phyloP scores from a whole-genome alignment of 2,113 vertebrate species.

The Vulpes ferrilata region DNA sequence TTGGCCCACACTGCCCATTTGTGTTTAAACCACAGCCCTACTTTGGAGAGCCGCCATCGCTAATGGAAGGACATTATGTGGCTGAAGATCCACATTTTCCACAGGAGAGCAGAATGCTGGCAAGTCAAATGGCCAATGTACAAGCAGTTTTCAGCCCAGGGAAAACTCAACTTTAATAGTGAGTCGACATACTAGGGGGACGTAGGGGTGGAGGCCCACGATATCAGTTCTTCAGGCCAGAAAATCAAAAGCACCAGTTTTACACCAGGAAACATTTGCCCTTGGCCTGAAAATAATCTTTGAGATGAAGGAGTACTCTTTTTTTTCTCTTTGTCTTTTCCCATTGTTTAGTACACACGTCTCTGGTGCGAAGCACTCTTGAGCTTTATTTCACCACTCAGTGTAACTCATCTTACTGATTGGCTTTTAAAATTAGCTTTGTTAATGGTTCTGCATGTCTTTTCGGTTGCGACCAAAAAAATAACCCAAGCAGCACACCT shows the following conservation, averaged over 20 bases:
- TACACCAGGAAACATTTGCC: slow-evolving; percentile 48
- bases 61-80: slow-evolving; percentile 84
- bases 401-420: background rate
- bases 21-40: slow-evolving; percentile 78
- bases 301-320: background rate
- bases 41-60: slow-evolving; percentile 81
- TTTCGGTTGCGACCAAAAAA: slow-evolving; percentile 40
- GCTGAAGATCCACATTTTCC: slow-evolving; percentile 79
- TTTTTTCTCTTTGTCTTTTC: slow-evolving; percentile 25
- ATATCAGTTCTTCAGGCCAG: slow-evolving; percentile 39
- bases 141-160: slow-evolving; percentile 70
- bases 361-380: background rate
- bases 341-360: background rate
- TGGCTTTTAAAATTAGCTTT: slow-evolving; percentile 53
- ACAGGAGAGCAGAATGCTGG: slow-evolving; percentile 77
- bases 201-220: background rate
- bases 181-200: slow-evolving; percentile 27
- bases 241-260: slow-evolving; percentile 68
- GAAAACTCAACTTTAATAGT: slow-evolving; percentile 61
- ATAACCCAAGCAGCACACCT: background rate
- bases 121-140: slow-evolving; percentile 79
- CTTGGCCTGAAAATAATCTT: slow-evolving; percentile 56
- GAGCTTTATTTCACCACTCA: slow-evolving; percentile 16
- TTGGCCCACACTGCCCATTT: slow-evolving; percentile 82
- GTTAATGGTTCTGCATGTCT: background rate